A percentile compares a stretch with the other conserved stretches of the same genome.
phyloP scores from a whole-genome alignment of 2,113 vertebrate genomes.

The Sinocyclocheilus anshuiensis region DNA sequence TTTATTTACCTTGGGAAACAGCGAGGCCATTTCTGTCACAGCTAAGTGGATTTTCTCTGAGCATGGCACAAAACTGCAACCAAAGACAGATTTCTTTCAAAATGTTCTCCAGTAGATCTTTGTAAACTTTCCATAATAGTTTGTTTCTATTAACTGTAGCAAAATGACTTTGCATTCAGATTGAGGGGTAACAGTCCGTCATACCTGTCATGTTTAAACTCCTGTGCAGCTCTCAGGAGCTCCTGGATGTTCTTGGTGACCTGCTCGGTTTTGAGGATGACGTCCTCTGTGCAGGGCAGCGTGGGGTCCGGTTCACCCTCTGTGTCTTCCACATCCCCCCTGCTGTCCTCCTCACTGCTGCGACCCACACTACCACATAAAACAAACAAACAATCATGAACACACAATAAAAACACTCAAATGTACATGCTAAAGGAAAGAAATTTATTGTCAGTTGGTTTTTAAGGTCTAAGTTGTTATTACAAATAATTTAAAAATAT shows the following conservation, averaged over 20 bases:
- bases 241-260: slow-evolving; percentile 99
- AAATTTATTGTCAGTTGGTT: background rate
- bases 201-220: slow-evolving; percentile 98
- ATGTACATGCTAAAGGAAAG: background rate
- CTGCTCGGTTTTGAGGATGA: slow-evolving; percentile 97
- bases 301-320: slow-evolving; percentile 81
- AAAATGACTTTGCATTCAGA: background rate
- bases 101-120: background rate
- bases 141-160: background rate
- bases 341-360: slow-evolving; percentile 91
- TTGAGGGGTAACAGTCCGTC: background rate
- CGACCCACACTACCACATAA: slow-evolving; percentile 74
- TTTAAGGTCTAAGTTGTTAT: background rate
- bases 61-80: slow-evolving; percentile 91
- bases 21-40: slow-evolving; percentile 97
- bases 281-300: slow-evolving; percentile 94
- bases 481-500: background rate
- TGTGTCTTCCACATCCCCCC: slow-evolving; percentile 81
- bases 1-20: slow-evolving; percentile 91
- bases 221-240: slow-evolving; percentile 92
- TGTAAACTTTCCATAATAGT: background rate
- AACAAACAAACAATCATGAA: background rate
- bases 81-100: background rate
- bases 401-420: background rate
- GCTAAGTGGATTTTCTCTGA: slow-evolving; percentile 97